Evolutionary conservation across 2,888 invertebrate genomes (phyloP), one percentile per base, ranked within the genome.

Genomic region (Drosophila conformis): DNA sequence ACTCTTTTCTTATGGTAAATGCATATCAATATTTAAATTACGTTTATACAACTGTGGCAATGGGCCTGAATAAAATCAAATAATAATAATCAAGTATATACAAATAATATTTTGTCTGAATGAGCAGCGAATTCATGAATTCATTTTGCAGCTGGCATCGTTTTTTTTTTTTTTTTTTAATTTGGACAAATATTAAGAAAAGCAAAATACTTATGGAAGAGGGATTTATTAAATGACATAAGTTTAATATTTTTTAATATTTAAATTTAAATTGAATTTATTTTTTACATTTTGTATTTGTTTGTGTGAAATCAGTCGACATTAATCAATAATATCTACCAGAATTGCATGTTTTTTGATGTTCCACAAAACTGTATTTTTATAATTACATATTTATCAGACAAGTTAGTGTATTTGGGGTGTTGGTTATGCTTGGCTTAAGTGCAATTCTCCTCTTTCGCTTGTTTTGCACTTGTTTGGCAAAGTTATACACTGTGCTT

Each of bases 401-500:
- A 2, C 3, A 27, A 27, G 27, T 18, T 8, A 77, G 77, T 21
- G 76, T 62, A 78, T 78, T 13, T 13, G 6, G n/a, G 15, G 1
- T 4, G 11, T 36, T 46, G 27, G 11, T 1, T 56, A 27, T 15
- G 15, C n/a, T 29, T 11, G 5, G 0, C 11, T 56, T 33, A 21
- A 74, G 21, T 61, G 46, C 42, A 56, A 58, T 66, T 49, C 59
- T 63, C 53, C 31, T 49, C 29, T 62, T 62, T 71, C 35, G 52
- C 42, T 71, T 65, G 61, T 53, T 65, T 81, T 82, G 70, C 74
- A 74, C 80, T 73, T 78, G 86, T 85, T 87, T 85, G 82, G 74
- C 76, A 82, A 83, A 83, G 79, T 87, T 87, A 71, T 75, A 87
- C 87, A 82, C 76, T 76, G 15, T 46, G 79, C 69, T 71, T 74